Base-by-base conservation (phyloP, 2,888 invertebrate species). In the Pomacea canaliculata region DNA sequence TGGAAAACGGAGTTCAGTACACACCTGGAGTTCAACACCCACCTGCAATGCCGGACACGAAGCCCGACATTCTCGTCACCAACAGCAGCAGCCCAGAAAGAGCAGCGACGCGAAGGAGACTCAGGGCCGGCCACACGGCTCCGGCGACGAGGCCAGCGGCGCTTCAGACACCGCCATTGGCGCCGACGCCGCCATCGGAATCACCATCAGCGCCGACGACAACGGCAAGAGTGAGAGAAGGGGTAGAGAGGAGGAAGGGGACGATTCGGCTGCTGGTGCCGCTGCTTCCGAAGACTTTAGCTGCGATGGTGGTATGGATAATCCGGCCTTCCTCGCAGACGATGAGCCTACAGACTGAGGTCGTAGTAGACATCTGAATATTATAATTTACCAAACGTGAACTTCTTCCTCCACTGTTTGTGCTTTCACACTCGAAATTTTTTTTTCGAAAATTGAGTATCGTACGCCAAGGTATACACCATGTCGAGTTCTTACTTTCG, bases 281-380 rank as follows among this genome's bases (percentile, higher is more conserved):
- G 73, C 67, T 10, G 46, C 65, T 27, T 59, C 73, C 16, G 59
- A 37, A 18, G 37, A 16, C 10, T 66, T 72, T 18, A 56, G 51
- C 7, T 12, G 65, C 37, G 27, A 56, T 13, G 67, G 67, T 10
- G 73, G 73, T 7, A n/a, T 67, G 51, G 73, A 73, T 59, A 73
- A 73, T 27, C 73, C 46, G 7, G 67, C 67, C 9, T 73, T 27
- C 51, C n/a, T 46, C 10, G 63, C 19, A 46, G 12, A n/a, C 23
- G n/a, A 51, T 48, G 73, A 59, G 8, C 51, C 51, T 56, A 16
- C 16, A 8, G 51, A 56, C 51, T 56, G 51, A 56, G 51, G 51
- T 37, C 37, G 37, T 23, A 37, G 5, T 5, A 37, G 37, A 37
- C 37, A 37, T 5, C 37, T 37, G 5, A 37, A 37, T 37, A 37